A percentile compares a stretch with the other conserved stretches of the same genome.
Evolutionary conservation across 2,797 vertebrate genomes (phyloP).

Genomic region (Furcifer pardalis): DNA sequence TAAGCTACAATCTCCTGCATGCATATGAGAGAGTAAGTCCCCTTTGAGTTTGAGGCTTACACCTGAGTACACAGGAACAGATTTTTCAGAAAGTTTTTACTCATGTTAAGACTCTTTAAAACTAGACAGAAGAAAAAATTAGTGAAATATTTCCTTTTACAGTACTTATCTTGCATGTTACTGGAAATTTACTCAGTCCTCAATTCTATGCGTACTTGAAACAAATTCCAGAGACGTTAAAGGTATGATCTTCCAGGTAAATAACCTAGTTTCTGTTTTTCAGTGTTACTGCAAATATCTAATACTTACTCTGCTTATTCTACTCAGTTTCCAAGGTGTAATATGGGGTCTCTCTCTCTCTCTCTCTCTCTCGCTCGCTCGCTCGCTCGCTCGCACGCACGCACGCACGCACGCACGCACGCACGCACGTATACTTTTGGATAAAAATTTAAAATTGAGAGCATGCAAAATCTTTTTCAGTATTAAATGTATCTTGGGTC

Average conservation of each 20-base stretch:
- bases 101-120: not conserved
- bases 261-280: not conserved
- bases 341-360: no score
- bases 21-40: not conserved
- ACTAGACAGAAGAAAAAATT: not conserved
- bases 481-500: not conserved
- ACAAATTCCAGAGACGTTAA: conserved; percentile 21
- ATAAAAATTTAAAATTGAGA: no score
- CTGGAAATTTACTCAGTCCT: not conserved
- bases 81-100: not conserved
- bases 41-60: not conserved
- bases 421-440: no score
- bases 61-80: not conserved
- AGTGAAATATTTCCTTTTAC: no score
- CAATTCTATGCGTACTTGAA: not conserved
- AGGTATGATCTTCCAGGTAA: not conserved
- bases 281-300: no score
- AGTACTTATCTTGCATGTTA: not conserved
- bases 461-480: not conserved
- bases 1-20: not conserved
- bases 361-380: no score
- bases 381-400: no score
- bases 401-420: no score
- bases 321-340: not conserved
- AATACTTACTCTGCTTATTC: not conserved